These are phyloP conservation scores for Heliangelus exortis DNA, from an alignment of 2,797 vertebrate genomes.

Conservation along the genomic window DNA sequence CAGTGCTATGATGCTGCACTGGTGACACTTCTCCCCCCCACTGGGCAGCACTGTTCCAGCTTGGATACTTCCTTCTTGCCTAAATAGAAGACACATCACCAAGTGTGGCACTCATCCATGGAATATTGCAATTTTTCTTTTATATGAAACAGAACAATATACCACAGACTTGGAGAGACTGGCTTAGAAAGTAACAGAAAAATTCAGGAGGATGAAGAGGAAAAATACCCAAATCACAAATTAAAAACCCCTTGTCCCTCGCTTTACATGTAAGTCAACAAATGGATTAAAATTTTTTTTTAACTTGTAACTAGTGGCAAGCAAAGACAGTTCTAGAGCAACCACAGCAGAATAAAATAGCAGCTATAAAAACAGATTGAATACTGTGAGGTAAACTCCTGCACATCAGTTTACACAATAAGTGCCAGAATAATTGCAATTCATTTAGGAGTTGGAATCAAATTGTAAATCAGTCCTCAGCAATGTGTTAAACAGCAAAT, in stretches of 20 bases:
- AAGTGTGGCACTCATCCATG: not conserved
- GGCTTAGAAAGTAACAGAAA: not conserved
- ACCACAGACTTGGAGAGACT: not conserved
- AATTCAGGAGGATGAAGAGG: not conserved
- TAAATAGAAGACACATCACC: not conserved
- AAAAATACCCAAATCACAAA: not conserved
- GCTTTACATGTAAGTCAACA: slow-evolving; percentile 4
- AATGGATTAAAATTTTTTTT: slow-evolving; percentile 29
- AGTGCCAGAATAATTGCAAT: slow-evolving; percentile 16
- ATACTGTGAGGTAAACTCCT: not conserved
- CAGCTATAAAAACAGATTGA: slow-evolving; percentile 1
- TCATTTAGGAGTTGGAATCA: slow-evolving; percentile 14
- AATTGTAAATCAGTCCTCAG: not conserved
- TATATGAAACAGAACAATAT: not conserved
- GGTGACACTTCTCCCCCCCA: not conserved
- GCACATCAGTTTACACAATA: not conserved
- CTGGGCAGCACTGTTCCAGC: not conserved
- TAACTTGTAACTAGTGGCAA: slow-evolving; percentile 31
- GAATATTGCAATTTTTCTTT: not conserved
- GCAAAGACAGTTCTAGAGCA: slow-evolving; percentile 4
- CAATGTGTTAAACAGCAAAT: not conserved
- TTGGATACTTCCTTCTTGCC: not conserved
- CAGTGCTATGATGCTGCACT: not conserved
- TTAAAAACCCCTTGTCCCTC: not conserved
- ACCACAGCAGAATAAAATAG: slow-evolving; percentile 19